These are phyloP conservation scores for Xanthia icteritia DNA, from an alignment of 2,888 invertebrate species.

Conservation along the genomic window DNA sequence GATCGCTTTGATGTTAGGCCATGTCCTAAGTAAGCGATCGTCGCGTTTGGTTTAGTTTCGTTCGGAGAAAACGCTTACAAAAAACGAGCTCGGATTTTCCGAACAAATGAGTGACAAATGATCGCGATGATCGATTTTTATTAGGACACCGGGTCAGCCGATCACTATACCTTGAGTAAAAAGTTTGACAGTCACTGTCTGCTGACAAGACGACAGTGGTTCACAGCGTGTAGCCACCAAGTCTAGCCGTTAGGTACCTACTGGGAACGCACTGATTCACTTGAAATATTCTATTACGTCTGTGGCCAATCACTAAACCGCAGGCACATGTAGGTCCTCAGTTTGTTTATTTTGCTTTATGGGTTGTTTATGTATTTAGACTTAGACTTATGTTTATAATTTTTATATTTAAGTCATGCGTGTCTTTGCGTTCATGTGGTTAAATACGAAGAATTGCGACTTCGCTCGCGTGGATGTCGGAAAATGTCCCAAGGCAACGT, in stretches of 20 bases:
- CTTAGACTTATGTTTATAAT: not conserved
- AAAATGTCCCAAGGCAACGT: no score
- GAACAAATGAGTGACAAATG: not conserved
- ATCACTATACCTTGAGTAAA: no score
- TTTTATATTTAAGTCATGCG: not conserved
- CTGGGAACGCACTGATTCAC: slow-evolving; percentile 39
- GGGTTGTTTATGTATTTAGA: not conserved
- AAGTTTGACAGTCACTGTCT: slow-evolving; percentile 19
- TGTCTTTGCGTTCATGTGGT: not conserved
- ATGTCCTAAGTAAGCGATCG: not conserved
- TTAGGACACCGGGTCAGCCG: not conserved
- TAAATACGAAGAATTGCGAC: slow-evolving; percentile 3
- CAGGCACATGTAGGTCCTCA: slow-evolving; percentile 9
- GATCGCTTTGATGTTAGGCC: not conserved
- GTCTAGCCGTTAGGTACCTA: slow-evolving; percentile 48
- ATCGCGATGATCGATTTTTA: not conserved
- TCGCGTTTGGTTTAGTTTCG: not conserved
- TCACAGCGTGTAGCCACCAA: slow-evolving; percentile 19
- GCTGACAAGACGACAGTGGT: not conserved
- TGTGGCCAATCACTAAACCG: slow-evolving; percentile 1
- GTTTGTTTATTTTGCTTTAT: slow-evolving; percentile 21
- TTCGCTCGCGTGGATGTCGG: no score
- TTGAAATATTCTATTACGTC: slow-evolving; percentile 40
- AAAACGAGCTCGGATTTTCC: not conserved
- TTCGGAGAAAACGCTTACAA: not conserved